Percentiles rank a stretch among this genome's conserved stretches.
These are phyloP conservation scores for Melikaiella ostensackeni DNA, from an alignment of 2,888 invertebrate genomes.

Conservation along the genomic window DNA sequence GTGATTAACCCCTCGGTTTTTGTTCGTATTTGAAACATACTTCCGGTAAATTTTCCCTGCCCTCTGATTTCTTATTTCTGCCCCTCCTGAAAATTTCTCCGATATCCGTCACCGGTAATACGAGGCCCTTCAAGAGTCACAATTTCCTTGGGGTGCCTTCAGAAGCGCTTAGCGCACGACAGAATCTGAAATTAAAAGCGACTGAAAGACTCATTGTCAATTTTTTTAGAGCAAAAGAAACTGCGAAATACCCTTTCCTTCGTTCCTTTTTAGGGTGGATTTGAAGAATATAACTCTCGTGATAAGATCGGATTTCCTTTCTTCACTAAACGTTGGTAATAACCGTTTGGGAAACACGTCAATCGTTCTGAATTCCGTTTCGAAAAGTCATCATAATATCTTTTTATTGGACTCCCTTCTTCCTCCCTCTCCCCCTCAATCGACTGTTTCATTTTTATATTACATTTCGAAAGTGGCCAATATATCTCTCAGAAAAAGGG, in stretches of 20 bases:
- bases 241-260: not conserved
- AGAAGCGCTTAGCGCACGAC: not conserved
- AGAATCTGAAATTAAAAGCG: not conserved
- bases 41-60: not conserved
- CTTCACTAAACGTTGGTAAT: not conserved
- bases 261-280: not conserved
- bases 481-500: not conserved
- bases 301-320: slow-evolving; percentile 13
- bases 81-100: slow-evolving; percentile 2
- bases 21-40: not conserved
- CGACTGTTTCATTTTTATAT: not conserved
- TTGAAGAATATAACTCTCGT: slow-evolving; percentile 1
- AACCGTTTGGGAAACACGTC: not conserved
- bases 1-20: no score
- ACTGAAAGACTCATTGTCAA: not conserved
- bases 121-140: slow-evolving; percentile 5
- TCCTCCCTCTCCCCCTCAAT: not conserved
- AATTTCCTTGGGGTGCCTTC: slow-evolving; percentile 10
- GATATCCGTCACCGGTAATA: slow-evolving; percentile 1
- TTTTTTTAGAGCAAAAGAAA: not conserved
- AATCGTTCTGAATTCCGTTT: not conserved
- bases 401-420: not conserved
- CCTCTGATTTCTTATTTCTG: not conserved
- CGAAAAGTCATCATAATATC: not conserved
- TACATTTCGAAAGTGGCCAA: not conserved